These are phyloP conservation scores for Capreolus pygargus DNA, from an alignment of 2,113 vertebrate species.

Conservation along the genomic window DNA sequence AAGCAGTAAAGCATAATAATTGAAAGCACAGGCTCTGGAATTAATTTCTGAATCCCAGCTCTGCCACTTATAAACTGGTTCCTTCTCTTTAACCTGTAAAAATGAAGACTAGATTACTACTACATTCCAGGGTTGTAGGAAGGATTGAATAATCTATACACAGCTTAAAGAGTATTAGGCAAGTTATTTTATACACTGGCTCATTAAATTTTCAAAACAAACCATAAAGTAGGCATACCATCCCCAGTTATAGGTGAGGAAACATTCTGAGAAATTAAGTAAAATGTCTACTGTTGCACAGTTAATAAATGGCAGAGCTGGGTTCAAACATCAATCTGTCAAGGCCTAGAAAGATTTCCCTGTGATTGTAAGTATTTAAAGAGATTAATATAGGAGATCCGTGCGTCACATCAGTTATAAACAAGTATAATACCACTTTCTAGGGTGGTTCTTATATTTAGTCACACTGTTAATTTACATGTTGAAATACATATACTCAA, in stretches of 20 bases:
- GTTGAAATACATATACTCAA: neutral
- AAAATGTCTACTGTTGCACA: neutral
- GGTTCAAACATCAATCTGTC: neutral
- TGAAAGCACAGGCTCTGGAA: neutral
- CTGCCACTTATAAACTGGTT: neutral
- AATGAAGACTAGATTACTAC: neutral
- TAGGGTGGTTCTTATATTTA: neutral
- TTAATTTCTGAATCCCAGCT: neutral
- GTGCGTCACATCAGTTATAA: neutral
- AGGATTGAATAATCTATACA: neutral
- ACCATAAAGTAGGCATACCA: neutral
- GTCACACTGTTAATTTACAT: neutral
- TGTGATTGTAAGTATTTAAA: neutral
- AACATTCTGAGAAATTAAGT: constrained; percentile 3
- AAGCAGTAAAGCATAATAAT: neutral
- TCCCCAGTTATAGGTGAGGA: neutral
- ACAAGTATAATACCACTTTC: neutral
- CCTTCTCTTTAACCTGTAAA: neutral
- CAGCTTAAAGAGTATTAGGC: neutral
- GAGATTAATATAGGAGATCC: neutral
- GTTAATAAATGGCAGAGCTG: neutral
- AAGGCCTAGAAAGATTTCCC: neutral
- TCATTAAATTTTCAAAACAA: constrained; percentile 28
- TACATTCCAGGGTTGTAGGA: neutral
- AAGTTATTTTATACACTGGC: neutral